Conservation (phyloP, 2,888 invertebrate species). For the Machimus atricapillus region DNA sequence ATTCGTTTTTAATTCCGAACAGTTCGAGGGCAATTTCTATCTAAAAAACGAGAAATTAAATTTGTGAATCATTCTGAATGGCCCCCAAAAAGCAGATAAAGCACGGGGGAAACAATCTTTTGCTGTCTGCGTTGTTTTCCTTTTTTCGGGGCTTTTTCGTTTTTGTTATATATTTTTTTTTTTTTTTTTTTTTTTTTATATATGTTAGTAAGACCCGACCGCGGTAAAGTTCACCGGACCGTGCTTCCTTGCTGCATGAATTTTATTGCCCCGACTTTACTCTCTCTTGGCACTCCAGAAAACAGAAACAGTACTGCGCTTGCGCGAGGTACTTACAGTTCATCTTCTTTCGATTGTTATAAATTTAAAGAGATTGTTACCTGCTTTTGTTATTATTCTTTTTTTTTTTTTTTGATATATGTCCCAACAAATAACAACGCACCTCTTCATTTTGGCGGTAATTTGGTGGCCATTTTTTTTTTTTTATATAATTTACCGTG, state of each 20-base stretch:
- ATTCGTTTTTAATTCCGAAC: not conserved
- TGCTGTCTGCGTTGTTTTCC: not conserved
- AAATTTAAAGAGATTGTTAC: not conserved
- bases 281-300: not conserved
- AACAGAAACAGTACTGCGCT: not conserved
- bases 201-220: not conserved
- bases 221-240: constrained; percentile 31
- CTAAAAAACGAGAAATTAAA: not conserved
- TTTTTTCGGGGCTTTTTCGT: not conserved
- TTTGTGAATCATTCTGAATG: not conserved
- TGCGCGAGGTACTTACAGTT: not conserved
- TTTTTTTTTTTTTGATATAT: not conserved
- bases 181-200: not conserved
- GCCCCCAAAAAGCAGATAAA: not conserved
- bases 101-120: not conserved
- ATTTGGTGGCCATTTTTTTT: not conserved
- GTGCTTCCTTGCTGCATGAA: constrained; percentile 27
- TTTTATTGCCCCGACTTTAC: constrained; percentile 21
- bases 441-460: not conserved
- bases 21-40: not conserved
- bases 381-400: not conserved
- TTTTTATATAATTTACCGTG: not conserved
- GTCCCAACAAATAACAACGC: not conserved
- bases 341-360: not conserved
- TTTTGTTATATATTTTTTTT: not conserved